phyloP scores from a whole-genome alignment of 2,888 invertebrate species.

The Callinectes sapidus region DNA sequence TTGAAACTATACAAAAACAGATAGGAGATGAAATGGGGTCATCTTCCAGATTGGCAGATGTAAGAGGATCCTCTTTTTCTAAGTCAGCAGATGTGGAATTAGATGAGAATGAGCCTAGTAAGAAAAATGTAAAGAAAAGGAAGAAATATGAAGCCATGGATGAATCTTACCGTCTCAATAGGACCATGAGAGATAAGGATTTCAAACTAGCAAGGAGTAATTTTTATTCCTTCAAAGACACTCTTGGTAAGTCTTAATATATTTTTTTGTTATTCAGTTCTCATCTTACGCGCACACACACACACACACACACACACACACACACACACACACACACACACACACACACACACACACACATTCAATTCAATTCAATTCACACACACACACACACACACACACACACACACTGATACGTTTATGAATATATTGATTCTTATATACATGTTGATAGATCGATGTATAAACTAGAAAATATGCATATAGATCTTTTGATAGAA shows the following conservation, averaged over 20 bases:
- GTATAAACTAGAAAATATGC: too few species aligned
- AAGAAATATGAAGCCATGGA: constrained; percentile 59
- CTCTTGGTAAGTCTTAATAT: constrained; percentile 57
- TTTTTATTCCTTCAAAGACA: constrained; percentile 68
- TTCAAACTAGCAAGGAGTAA: constrained; percentile 64
- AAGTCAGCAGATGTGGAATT: background rate
- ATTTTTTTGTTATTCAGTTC: background rate
- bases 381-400: too few species aligned
- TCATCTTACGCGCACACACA: background rate
- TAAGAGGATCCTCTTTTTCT: background rate
- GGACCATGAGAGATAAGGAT: constrained; percentile 66
- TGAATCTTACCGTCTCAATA: constrained; percentile 59
- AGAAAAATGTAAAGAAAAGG: constrained; percentile 40
- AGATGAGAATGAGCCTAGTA: background rate
- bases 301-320: constrained; percentile 10
- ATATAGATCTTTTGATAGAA: too few species aligned
- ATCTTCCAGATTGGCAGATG: background rate
- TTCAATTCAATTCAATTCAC: too few species aligned
- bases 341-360: too few species aligned
- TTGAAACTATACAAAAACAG: background rate
- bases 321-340: background rate
- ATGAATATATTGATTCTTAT: too few species aligned
- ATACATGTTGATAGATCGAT: too few species aligned
- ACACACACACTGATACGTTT: background rate
- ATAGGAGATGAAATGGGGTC: background rate